These are phyloP conservation scores for Probosciger aterrimus DNA, from an alignment of 2,113 vertebrate genomes.

Conservation along the genomic window DNA sequence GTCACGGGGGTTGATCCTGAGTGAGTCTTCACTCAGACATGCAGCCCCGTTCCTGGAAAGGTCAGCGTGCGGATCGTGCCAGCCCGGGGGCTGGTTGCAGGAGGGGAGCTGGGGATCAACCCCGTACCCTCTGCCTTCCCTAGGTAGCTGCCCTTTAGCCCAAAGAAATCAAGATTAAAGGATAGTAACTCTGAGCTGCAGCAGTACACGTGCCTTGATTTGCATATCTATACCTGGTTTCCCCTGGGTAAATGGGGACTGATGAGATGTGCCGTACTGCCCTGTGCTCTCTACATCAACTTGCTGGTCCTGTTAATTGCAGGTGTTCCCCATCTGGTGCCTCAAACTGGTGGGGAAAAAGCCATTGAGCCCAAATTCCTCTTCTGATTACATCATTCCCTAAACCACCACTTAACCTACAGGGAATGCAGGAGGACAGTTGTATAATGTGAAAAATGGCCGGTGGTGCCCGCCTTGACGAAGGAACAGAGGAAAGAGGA, in stretches of 20 bases:
- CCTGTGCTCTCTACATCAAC: background rate
- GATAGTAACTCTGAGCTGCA: background rate
- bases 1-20: conserved; percentile 50
- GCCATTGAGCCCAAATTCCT: background rate
- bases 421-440: background rate
- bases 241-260: accelerated
- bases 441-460: background rate
- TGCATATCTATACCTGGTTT: background rate
- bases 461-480: background rate
- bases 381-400: background rate
- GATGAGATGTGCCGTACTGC: accelerated
- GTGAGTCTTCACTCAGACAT: conserved; percentile 10
- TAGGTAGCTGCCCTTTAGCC: background rate
- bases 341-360: background rate
- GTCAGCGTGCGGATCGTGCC: conserved; percentile 38
- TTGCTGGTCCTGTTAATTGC: background rate
- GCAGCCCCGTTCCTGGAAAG: background rate
- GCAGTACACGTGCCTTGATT: accelerated
- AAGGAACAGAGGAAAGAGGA: background rate
- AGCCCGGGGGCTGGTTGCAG: background rate
- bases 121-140: accelerated
- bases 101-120: background rate
- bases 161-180: background rate
- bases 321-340: background rate
- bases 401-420: background rate